Conservation (phyloP, 2,797 vertebrate species). For the Okamejei kenojei region DNA sequence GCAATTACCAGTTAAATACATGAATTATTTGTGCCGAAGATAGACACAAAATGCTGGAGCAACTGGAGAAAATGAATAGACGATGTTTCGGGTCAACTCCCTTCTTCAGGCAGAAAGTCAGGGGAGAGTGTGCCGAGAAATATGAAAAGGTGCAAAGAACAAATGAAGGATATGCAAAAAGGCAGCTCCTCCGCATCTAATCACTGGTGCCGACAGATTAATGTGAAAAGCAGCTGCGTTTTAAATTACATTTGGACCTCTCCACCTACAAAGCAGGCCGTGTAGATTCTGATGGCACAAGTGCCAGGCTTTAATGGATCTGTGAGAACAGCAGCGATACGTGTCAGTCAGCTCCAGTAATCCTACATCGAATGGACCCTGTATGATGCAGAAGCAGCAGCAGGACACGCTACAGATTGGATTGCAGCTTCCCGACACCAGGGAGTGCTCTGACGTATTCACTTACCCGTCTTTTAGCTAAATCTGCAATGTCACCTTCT, state of each 20-base stretch:
- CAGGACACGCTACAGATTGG: conserved; percentile 14
- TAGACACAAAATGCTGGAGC: too few relatives aligned
- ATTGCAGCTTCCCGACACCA: neutral
- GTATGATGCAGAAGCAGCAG: too few relatives aligned
- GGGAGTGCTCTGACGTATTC: conserved; percentile 8
- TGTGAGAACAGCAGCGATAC: neutral
- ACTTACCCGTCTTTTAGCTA: conserved; percentile 19
- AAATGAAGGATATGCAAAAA: too few relatives aligned
- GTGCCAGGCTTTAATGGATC: neutral
- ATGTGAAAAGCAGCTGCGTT: conserved; percentile 1
- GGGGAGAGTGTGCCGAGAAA: too few relatives aligned
- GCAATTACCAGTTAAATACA: neutral
- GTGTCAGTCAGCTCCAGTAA: conserved; percentile 20
- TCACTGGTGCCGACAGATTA: neutral
- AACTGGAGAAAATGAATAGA: too few relatives aligned
- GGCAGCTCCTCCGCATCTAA: too few relatives aligned
- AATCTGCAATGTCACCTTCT: neutral
- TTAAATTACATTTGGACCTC: neutral
- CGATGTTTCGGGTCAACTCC: too few relatives aligned
- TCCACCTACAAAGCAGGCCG: neutral
- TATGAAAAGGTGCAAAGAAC: too few relatives aligned
- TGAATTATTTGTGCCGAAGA: neutral
- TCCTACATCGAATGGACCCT: neutral
- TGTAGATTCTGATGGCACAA: neutral
- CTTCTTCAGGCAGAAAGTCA: too few relatives aligned